A percentile compares a stretch with the other conserved stretches of the same genome.
Evolutionary conservation across 2,113 vertebrate genomes (phyloP).

Genomic region (Atractosteus spatula): DNA sequence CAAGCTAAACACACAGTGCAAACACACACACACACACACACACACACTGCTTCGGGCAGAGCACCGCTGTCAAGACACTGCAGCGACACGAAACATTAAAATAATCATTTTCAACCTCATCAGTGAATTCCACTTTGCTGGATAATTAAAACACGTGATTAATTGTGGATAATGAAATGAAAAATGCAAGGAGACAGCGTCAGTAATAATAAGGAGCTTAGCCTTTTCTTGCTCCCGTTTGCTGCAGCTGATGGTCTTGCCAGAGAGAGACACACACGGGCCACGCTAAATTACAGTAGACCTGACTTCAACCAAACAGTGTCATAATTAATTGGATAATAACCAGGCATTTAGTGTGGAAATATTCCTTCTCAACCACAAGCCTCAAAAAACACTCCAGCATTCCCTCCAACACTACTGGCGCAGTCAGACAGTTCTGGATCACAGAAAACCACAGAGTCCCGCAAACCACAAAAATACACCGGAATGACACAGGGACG

Average conservation of each 20-base stretch:
- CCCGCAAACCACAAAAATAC: no score
- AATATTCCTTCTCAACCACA: conserved; percentile 44
- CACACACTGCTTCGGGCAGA: conserved; percentile 63
- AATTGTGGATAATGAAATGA: conserved; percentile 59
- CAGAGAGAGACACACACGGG: conserved; percentile 23
- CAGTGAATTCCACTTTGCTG: conserved; percentile 56
- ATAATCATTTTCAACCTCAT: conserved; percentile 59
- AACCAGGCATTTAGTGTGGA: conserved; percentile 56
- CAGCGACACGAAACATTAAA: conserved; percentile 61
- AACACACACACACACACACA: conserved; percentile 24
- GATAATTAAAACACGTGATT: conserved; percentile 67
- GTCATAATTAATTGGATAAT: conserved; percentile 66
- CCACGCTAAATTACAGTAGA: conserved; percentile 32
- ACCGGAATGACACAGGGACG: no score
- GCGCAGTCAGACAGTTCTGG: conserved; percentile 5
- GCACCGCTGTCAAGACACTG: conserved; percentile 38
- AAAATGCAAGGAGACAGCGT: conserved; percentile 55
- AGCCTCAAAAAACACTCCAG: conserved; percentile 10
- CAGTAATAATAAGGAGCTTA: conserved; percentile 46
- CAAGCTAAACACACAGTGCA: conserved; percentile 41
- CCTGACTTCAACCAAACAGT: conserved; percentile 33
- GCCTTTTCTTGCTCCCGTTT: conserved; percentile 38
- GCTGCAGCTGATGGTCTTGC: conserved; percentile 32
- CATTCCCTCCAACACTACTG: conserved; percentile 2
- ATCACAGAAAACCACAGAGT: no score